A percentile compares a stretch with the other conserved stretches of the same genome.
These are phyloP conservation scores for Entomobrya multifasciata DNA, from an alignment of 2,888 invertebrate genomes.

Conservation along the genomic window DNA sequence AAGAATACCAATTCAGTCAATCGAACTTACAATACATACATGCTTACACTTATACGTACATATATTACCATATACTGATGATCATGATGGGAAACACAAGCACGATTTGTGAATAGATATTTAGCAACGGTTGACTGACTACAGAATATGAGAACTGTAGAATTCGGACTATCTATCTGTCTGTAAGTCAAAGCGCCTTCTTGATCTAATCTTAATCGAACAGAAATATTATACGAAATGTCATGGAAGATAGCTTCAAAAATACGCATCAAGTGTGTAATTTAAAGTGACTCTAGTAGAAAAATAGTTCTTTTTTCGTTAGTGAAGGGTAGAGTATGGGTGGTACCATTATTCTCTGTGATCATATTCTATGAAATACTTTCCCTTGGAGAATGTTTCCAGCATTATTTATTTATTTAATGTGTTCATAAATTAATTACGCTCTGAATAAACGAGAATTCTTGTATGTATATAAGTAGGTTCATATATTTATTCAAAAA, in stretches of 20 bases:
- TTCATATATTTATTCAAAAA: no score
- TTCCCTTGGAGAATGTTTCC: neutral
- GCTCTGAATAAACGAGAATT: conserved; percentile 41
- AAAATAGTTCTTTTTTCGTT: conserved; percentile 42
- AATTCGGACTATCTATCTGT: neutral
- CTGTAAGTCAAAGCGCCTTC: conserved; percentile 24
- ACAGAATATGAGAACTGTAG: neutral
- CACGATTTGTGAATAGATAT: neutral
- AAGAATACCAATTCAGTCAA: neutral
- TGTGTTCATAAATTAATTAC: conserved; percentile 64
- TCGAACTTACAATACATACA: no score
- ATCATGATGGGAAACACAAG: neutral
- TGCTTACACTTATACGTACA: neutral
- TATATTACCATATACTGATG: neutral
- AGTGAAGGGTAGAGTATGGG: no score
- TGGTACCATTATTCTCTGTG: no score
- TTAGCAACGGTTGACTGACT: neutral
- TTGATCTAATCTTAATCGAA: conserved; percentile 68
- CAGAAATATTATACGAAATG: conserved; percentile 51
- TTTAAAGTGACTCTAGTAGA: conserved; percentile 57
- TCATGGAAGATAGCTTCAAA: conserved; percentile 48
- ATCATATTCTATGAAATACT: no score
- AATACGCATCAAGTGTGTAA: conserved; percentile 55
- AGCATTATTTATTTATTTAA: conserved; percentile 64
- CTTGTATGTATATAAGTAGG: neutral